Percentiles rank a stretch among this genome's conserved stretches.
These are phyloP conservation scores for Vespertilio murinus DNA, from an alignment of 2,797 vertebrate species.

Conservation along the genomic window DNA sequence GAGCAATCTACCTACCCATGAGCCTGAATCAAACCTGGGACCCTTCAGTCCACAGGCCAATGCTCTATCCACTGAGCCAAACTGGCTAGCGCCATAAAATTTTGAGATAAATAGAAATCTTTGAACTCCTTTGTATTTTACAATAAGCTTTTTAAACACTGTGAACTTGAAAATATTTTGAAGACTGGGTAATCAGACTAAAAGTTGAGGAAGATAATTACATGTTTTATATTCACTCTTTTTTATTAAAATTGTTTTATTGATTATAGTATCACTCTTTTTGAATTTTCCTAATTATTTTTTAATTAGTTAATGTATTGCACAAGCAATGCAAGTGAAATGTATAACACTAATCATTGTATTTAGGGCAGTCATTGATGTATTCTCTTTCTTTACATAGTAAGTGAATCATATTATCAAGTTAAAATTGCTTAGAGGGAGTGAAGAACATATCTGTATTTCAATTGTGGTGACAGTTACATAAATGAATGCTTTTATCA, in stretches of 20 bases:
- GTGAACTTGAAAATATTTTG: background rate
- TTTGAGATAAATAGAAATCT: background rate
- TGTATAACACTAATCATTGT: background rate
- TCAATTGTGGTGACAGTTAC: background rate
- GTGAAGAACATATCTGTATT: background rate
- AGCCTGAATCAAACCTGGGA: too few relatives aligned
- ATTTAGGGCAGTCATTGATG: background rate
- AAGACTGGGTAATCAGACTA: background rate
- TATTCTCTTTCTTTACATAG: background rate
- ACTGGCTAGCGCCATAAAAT: too few relatives aligned
- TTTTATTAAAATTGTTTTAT: too few relatives aligned
- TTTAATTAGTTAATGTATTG: background rate
- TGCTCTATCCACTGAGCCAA: too few relatives aligned
- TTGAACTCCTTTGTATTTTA: background rate
- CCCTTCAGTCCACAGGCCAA: too few relatives aligned
- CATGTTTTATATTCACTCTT: background rate
- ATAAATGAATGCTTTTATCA: background rate
- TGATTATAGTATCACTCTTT: too few relatives aligned
- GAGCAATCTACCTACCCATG: too few relatives aligned
- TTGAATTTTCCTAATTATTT: background rate
- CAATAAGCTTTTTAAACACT: background rate
- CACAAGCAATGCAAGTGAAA: background rate
- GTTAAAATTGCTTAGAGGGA: background rate
- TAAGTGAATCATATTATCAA: background rate
- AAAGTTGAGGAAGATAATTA: background rate